phyloP scores from a whole-genome alignment of 2,113 vertebrate genomes.

The Piliocolobus tephrosceles region DNA sequence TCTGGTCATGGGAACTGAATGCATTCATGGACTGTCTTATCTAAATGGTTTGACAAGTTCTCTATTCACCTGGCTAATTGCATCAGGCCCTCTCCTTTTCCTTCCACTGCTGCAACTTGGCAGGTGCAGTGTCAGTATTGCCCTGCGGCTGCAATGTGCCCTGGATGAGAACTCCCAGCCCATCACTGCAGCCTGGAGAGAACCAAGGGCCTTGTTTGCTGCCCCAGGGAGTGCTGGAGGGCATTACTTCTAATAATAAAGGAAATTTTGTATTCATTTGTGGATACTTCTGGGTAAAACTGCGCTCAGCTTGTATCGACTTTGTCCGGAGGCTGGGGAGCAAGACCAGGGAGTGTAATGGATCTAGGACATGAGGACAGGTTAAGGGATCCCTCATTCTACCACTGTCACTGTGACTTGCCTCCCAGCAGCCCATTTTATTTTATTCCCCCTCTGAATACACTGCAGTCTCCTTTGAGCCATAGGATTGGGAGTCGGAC shows the following conservation, averaged over 20 bases:
- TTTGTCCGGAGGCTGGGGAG: background rate
- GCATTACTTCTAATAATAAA: background rate
- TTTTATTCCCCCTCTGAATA: background rate
- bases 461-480: background rate
- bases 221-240: background rate
- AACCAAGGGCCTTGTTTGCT: background rate
- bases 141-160: background rate
- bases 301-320: background rate
- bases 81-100: background rate
- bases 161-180: background rate
- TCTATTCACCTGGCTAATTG: slow-evolving; percentile 60
- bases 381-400: background rate
- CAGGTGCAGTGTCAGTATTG: background rate
- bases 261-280: background rate
- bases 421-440: background rate
- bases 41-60: slow-evolving; percentile 65
- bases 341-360: background rate
- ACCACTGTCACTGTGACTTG: background rate
- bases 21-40: slow-evolving; percentile 63
- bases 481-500: background rate
- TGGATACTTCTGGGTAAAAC: background rate
- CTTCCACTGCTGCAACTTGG: background rate
- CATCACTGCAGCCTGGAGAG: background rate
- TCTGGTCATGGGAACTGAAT: background rate
- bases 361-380: background rate